phyloP scores from a whole-genome alignment of 2,113 vertebrate species.

The Microtus montanus region DNA sequence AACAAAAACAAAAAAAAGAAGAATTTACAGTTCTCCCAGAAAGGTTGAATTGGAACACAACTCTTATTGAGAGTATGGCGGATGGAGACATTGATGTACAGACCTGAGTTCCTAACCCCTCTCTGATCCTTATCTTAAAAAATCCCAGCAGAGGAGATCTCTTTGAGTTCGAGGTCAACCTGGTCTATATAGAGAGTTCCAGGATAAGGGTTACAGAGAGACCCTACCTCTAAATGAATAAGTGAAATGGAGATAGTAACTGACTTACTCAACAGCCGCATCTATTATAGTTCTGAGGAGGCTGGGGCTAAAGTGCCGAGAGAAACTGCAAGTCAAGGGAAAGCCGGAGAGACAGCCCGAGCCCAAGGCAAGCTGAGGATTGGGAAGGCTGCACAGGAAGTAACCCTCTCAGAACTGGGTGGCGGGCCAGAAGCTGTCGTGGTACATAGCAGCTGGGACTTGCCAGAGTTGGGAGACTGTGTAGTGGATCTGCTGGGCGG shows the following conservation, averaged over 20 bases:
- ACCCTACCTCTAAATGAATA: neutral
- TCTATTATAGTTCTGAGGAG: neutral
- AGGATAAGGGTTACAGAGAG: neutral
- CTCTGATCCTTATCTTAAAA: neutral
- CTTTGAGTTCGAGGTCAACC: neutral
- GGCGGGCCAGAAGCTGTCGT: neutral
- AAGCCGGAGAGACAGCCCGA: neutral
- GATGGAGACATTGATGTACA: neutral
- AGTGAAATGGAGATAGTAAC: neutral
- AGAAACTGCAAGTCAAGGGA: neutral
- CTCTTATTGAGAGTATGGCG: neutral
- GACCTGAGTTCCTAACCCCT: neutral
- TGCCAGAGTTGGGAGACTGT: neutral
- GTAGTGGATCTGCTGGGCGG: too few relatives aligned
- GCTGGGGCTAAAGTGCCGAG: neutral
- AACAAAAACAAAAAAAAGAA: too few relatives aligned
- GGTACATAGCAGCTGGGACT: neutral
- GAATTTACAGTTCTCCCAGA: neutral
- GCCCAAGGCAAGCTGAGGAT: neutral
- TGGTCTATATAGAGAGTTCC: neutral
- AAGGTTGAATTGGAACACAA: constrained; percentile 24
- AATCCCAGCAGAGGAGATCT: neutral
- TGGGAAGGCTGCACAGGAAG: neutral
- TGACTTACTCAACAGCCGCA: neutral
- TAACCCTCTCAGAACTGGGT: neutral